A percentile compares a stretch with the other conserved stretches of the same genome.
Evolutionary conservation across 2,888 invertebrate species (phyloP).

Genomic region (Cordylochernes scorpioides): DNA sequence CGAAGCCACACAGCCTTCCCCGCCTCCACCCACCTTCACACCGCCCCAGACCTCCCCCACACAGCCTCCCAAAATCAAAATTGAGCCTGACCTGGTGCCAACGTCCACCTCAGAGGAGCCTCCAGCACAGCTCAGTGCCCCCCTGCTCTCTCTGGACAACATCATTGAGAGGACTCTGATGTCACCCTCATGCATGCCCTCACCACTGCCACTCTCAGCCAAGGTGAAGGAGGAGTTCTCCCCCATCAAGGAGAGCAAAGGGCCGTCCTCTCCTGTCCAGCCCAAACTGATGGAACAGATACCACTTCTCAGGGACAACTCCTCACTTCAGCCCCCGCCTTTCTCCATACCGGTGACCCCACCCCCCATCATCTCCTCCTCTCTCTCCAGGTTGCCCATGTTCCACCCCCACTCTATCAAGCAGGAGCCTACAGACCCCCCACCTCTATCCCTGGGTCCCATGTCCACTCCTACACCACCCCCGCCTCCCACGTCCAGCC

Average conservation of each 20-base stretch:
- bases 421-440: constrained; percentile 4
- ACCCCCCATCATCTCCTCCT: constrained; percentile 5
- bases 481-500: constrained; percentile 14
- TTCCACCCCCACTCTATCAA: constrained; percentile 9
- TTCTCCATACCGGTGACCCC: neutral
- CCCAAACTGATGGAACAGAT: neutral
- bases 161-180: too few relatives aligned
- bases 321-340: neutral
- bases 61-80: too few relatives aligned
- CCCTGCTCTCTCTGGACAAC: too few relatives aligned
- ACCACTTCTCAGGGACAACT: neutral
- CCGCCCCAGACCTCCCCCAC: too few relatives aligned
- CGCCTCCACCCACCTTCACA: too few relatives aligned
- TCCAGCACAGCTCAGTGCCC: too few relatives aligned
- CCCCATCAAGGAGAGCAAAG: neutral
- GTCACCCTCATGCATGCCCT: too few relatives aligned
- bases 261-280: neutral
- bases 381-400: too few relatives aligned
- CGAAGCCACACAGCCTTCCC: too few relatives aligned
- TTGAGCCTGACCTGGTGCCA: neutral
- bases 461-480: constrained; percentile 13
- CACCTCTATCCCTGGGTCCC: constrained; percentile 9
- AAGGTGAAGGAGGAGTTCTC: too few relatives aligned
- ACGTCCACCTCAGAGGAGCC: too few relatives aligned
- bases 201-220: too few relatives aligned